Evolutionary conservation across 2,113 vertebrate species (phyloP), one percentile per base, ranked within the genome.

Genomic region (Myocastor coypus): DNA sequence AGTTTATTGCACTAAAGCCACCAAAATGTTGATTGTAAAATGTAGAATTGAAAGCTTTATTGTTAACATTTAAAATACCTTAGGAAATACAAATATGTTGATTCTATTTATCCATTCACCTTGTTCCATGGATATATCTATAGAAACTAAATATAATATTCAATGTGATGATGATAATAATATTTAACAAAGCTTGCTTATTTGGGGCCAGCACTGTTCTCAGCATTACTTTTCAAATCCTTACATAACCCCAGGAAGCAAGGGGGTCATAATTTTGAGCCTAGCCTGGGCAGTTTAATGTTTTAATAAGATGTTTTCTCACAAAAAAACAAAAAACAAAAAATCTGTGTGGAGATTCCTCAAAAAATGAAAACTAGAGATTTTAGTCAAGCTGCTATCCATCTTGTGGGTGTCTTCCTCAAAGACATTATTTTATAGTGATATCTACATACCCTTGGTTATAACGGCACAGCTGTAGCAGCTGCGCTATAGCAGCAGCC

Each of bases 1-100:
- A 5, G 50, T 88, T 85, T 50, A 34, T 82, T 82, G 11, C 63
- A 84, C 5, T 37, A 83, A 94, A 57, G 11, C 37, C 19, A 92
- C 24, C 68, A 52, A 89, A 92, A 73, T 34, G 9, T 89, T 82
- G 75, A 57, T 66, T 87, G 13, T 87, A 40, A 84, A 83, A 80
- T 78, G 30, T n/a, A 90, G 42, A 89, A 42, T 88, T 57, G 59
- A 80, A 80, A 73, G 69, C 13, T 75, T 61, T 86, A 71, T 83
- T 24, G 40, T 32, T 55, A 91, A 81, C 63, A 42, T 90, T 90
- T 80, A 94, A 37, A 80, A 83, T 95, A 89, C 22, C 11, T 75
- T 75, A 57, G 52, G 40, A 93, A 89, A 75, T 91, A 28, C 37
- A 95, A 82, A 87, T 81, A 37, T 82, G 81, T 68, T 87, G 28